Percentiles rank a stretch among this genome's conserved stretches.
These are phyloP conservation scores for Megalurothrips usitatus DNA, from an alignment of 2,888 invertebrate genomes.

Conservation along the genomic window DNA sequence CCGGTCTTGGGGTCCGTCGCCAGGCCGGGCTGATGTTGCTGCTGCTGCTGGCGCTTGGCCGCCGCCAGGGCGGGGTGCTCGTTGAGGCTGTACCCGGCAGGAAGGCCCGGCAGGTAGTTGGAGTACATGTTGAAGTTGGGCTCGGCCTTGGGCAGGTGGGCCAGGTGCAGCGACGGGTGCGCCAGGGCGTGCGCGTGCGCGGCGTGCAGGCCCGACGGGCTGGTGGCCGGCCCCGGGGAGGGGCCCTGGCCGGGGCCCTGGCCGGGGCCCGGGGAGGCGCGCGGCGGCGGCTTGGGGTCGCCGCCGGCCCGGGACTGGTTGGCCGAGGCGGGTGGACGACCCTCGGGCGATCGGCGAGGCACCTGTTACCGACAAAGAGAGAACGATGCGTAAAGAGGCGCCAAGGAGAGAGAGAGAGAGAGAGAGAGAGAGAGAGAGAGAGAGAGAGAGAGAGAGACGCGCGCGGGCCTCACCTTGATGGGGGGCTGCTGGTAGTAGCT, in stretches of 20 bases:
- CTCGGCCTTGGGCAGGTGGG: conserved; percentile 56
- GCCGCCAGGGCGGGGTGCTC: conserved; percentile 33
- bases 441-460: not conserved
- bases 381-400: too few relatives aligned
- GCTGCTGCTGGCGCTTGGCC: conserved; percentile 38
- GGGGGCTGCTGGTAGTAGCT: conserved; percentile 30
- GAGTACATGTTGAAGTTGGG: conserved; percentile 61
- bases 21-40: conserved; percentile 39
- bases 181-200: conserved; percentile 47
- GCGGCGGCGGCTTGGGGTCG: conserved; percentile 35
- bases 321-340: not conserved
- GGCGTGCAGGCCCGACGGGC: conserved; percentile 38
- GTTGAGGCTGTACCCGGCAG: conserved; percentile 43
- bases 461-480: conserved; percentile 37
- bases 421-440: not conserved
- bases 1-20: conserved; percentile 62
- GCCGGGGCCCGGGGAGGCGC: conserved; percentile 44
- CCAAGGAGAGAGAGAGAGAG: too few relatives aligned
- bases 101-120: conserved; percentile 45
- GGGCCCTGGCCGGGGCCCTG: conserved; percentile 40
- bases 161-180: conserved; percentile 42
- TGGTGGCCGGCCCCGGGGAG: conserved; percentile 40
- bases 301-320: conserved; percentile 40
- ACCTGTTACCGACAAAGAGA: not conserved
- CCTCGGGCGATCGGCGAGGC: not conserved